Conservation (phyloP, 2,113 vertebrate species). For the Tichodroma muraria region DNA sequence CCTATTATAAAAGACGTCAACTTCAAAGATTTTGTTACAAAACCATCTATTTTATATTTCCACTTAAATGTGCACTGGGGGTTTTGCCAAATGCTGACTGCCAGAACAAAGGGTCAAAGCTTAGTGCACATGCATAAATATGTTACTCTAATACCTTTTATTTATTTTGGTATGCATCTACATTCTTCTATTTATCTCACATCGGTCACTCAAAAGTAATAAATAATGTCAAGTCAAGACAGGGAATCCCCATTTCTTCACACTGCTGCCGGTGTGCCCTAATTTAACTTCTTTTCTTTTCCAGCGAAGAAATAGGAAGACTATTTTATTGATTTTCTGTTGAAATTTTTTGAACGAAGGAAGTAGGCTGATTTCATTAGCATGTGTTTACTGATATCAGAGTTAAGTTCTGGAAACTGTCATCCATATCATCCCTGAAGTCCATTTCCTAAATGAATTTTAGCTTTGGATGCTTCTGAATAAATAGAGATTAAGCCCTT, state of each 20-base stretch:
- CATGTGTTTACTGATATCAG: not conserved
- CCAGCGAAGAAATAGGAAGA: not conserved
- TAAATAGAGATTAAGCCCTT: not conserved
- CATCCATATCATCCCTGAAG: not conserved
- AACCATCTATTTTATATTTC: not conserved
- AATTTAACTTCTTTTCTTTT: not conserved
- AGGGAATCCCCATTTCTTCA: not conserved
- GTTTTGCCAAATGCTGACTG: conserved; percentile 21
- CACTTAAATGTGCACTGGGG: not conserved
- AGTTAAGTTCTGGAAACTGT: not conserved
- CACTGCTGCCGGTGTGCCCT: not conserved
- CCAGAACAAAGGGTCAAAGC: conserved; percentile 37
- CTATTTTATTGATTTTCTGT: not conserved
- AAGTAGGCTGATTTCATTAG: not conserved
- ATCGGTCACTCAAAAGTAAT: not conserved
- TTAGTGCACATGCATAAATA: not conserved
- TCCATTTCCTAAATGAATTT: not conserved
- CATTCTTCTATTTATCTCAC: not conserved
- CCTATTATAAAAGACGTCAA: not conserved
- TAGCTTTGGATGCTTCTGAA: not conserved
- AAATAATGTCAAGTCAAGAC: not conserved
- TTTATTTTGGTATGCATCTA: not conserved
- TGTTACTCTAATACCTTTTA: not conserved
- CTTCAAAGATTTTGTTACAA: conserved; percentile 7
- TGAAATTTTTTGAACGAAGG: not conserved